Conservation (phyloP, 2,888 invertebrate species). For the Drosophila merina region DNA sequence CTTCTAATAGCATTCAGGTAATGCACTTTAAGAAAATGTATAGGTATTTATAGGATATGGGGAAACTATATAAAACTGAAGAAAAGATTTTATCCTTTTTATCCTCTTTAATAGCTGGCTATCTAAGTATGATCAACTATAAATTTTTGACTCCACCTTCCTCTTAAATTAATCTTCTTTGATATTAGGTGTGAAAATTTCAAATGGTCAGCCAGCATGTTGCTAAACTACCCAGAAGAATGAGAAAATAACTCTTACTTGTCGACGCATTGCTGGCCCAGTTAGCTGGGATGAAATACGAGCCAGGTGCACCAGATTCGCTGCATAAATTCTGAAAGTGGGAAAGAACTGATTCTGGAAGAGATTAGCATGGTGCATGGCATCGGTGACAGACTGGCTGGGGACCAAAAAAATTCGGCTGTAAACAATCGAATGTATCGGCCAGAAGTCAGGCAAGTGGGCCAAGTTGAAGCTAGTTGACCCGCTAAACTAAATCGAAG, state of each 20-base stretch:
- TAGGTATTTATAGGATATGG: slow-evolving; percentile 23
- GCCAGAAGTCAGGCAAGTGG: slow-evolving; percentile 59
- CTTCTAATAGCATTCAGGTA: not conserved
- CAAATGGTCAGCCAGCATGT: slow-evolving; percentile 25
- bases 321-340: slow-evolving; percentile 1
- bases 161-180: not conserved
- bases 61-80: no score
- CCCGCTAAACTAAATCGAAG: slow-evolving; percentile 70
- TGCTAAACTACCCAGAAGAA: not conserved
- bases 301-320: slow-evolving; percentile 42
- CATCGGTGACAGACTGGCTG: slow-evolving; percentile 26
- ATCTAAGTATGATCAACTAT: not conserved
- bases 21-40: slow-evolving; percentile 15
- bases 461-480: slow-evolving; percentile 49
- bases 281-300: slow-evolving; percentile 30
- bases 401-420: slow-evolving; percentile 29
- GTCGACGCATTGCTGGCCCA: slow-evolving; percentile 32
- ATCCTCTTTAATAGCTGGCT: not conserved
- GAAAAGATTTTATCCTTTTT: not conserved
- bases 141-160: not conserved
- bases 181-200: slow-evolving; percentile 40
- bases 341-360: slow-evolving; percentile 15
- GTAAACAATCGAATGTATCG: slow-evolving; percentile 34
- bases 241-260: slow-evolving; percentile 43
- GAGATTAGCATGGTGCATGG: slow-evolving; percentile 10